phyloP scores from a whole-genome alignment of 2,113 vertebrate species.

The Gallinago paraguaiae region DNA sequence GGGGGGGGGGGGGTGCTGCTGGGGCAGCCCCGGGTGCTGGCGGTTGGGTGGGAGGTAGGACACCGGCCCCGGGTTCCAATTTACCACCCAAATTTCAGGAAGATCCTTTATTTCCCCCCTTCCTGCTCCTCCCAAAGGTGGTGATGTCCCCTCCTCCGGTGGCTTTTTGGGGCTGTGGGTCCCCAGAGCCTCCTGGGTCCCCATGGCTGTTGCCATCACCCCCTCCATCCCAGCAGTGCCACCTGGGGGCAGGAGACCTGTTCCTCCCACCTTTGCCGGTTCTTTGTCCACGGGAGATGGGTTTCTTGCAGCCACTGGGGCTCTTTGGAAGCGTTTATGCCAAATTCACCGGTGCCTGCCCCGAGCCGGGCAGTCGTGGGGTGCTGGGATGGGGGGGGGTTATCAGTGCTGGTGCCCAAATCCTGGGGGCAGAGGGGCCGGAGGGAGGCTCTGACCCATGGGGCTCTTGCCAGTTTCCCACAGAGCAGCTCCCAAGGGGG shows the following conservation, averaged over 20 bases:
- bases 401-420: neutral
- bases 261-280: neutral
- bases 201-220: neutral
- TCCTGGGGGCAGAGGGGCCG: rapidly evolving
- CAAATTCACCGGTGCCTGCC: no score
- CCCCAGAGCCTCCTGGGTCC: neutral
- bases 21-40: neutral
- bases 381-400: neutral
- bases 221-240: neutral
- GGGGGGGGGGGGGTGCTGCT: no score
- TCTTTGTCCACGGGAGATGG: neutral
- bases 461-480: neutral
- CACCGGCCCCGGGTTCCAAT: rapidly evolving
- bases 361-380: rapidly evolving
- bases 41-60: neutral
- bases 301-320: neutral
- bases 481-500: neutral
- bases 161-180: neutral
- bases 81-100: neutral
- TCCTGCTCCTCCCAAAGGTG: neutral
- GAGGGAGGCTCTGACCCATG: neutral
- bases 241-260: neutral
- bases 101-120: neutral
- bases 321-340: neutral
- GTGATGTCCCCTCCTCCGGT: rapidly evolving